Percentiles rank a stretch among this genome's conserved stretches.
Conservation (phyloP, 2,113 vertebrate species). For the Dipodomys merriami region DNA sequence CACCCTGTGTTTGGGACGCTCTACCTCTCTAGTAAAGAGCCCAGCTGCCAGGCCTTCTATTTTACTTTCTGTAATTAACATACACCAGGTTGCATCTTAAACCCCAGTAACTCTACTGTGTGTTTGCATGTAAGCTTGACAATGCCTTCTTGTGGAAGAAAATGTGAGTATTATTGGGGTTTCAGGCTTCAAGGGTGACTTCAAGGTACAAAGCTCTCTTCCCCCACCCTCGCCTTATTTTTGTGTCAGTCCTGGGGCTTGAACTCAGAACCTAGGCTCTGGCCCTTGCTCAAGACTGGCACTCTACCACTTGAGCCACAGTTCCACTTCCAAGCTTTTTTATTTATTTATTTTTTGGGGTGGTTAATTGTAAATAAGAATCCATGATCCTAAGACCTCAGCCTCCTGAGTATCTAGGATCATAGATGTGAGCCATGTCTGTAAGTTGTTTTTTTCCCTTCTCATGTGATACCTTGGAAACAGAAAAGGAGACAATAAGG, state of each 20-base stretch:
- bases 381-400: too few relatives aligned
- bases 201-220: background rate
- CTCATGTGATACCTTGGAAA: background rate
- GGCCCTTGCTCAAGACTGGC: too few relatives aligned
- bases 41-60: background rate
- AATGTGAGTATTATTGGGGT: too few relatives aligned
- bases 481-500: background rate
- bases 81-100: background rate
- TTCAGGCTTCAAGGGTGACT: accelerated
- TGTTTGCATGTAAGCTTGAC: background rate
- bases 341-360: too few relatives aligned
- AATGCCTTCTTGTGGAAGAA: background rate
- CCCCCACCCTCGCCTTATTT: background rate
- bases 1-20: too few relatives aligned
- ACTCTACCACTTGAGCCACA: too few relatives aligned
- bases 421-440: background rate
- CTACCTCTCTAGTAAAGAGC: background rate
- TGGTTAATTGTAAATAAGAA: too few relatives aligned
- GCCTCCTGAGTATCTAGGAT: too few relatives aligned
- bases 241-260: too few relatives aligned
- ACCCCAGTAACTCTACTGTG: background rate
- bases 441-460: background rate
- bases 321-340: too few relatives aligned
- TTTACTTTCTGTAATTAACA: background rate
- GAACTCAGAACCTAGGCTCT: too few relatives aligned